These are phyloP conservation scores for Eupleurogrammus muticus DNA, from an alignment of 2,797 vertebrate genomes.

Conservation along the genomic window DNA sequence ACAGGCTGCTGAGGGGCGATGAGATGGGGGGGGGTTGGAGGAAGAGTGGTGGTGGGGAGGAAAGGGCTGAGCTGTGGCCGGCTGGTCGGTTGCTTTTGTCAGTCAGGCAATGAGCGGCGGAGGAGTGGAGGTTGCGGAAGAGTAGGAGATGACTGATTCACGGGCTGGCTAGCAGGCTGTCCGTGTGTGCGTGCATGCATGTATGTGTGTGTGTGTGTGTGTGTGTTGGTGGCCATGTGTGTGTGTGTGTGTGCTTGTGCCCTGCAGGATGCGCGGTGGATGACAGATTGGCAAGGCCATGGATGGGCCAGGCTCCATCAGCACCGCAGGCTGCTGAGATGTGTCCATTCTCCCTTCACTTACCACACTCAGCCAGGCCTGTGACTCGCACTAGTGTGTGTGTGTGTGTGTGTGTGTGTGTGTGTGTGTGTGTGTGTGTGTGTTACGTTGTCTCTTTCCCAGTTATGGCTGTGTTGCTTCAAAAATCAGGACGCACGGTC, in stretches of 20 bases:
- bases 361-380: constrained; percentile 50
- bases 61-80: constrained; percentile 23
- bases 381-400: constrained; percentile 36
- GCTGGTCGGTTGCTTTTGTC: constrained; percentile 59
- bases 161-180: constrained; percentile 46
- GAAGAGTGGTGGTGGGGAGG: not conserved
- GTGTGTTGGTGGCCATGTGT: no score
- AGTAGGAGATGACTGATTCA: constrained; percentile 75
- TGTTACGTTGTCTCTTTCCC: constrained; percentile 25
- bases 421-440: constrained; percentile 27
- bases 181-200: constrained; percentile 37
- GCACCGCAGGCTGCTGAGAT: constrained; percentile 68
- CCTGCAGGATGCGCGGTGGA: constrained; percentile 57
- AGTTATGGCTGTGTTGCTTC: constrained; percentile 37
- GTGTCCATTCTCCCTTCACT: constrained; percentile 68
- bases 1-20: constrained; percentile 34
- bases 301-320: constrained; percentile 72
- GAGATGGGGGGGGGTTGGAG: no score
- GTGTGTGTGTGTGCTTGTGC: constrained; percentile 33
- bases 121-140: constrained; percentile 62
- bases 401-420: constrained; percentile 40
- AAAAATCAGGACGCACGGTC: constrained; percentile 48
- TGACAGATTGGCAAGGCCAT: constrained; percentile 77
- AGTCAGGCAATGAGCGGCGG: constrained; percentile 57
- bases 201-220: constrained; percentile 21